These are phyloP conservation scores for Odobenus rosmarus DNA, from an alignment of 2,113 vertebrate genomes.

Conservation along the genomic window DNA sequence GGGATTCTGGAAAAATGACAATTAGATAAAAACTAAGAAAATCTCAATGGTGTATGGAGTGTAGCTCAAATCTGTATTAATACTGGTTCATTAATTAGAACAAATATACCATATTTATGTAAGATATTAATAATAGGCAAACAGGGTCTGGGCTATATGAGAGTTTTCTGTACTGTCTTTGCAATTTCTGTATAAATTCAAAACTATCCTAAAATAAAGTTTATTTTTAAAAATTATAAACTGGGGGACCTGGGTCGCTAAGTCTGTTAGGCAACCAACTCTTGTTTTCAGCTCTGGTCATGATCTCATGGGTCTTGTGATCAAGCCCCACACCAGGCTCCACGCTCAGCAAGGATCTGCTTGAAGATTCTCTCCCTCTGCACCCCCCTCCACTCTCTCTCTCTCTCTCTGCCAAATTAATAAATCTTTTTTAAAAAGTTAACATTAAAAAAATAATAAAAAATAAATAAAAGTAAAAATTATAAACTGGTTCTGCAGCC, in stretches of 20 bases:
- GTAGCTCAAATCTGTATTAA: background rate
- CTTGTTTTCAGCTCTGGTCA: background rate
- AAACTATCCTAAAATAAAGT: conserved; percentile 32
- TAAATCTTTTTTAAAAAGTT: background rate
- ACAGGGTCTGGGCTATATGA: background rate
- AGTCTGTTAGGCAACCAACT: background rate
- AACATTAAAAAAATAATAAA: background rate
- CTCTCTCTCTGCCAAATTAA: background rate
- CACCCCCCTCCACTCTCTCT: background rate
- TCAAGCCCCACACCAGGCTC: background rate
- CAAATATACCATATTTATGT: background rate
- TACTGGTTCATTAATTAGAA: background rate
- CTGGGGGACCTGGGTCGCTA: background rate
- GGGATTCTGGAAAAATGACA: background rate
- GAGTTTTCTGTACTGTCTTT: background rate
- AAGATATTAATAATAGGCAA: background rate
- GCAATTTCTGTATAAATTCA: background rate
- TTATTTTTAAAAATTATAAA: background rate
- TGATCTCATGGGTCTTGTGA: background rate
- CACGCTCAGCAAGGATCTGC: background rate
- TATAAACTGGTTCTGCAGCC: background rate
- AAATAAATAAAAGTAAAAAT: background rate
- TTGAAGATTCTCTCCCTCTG: background rate
- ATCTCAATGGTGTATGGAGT: background rate
- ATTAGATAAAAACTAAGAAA: background rate